Evolutionary conservation across 2,797 vertebrate species (phyloP), one percentile per base, ranked within the genome.

Genomic region (Acanthurus lineatus): DNA sequence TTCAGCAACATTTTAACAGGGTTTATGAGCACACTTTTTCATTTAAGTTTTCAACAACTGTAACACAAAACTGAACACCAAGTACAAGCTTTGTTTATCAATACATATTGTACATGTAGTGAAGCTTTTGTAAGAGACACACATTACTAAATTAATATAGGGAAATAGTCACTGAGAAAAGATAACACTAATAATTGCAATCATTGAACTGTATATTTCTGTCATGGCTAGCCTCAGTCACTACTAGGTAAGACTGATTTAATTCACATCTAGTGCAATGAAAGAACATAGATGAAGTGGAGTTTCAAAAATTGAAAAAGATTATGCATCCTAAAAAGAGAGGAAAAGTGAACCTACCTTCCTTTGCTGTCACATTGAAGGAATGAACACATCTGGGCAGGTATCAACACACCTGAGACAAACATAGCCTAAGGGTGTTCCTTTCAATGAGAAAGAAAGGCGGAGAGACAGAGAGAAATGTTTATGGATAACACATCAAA

Each of bases 381-480:
- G 69, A 83, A 81, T 77, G 79, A 89, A 66, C 53, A 58, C 56
- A 84, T 45, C 69, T 90, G 87, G 86, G 82, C 89, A 90, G 78
- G 91, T 88, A 90, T 58, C 58, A 81, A 80, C 86, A 90, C 82
- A 90, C 73, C 85, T 88, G 76, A 87, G 69, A 69, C 12, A 56
- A 48, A 67, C 2, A 10, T 59, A 54, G 72, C 90, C 85, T 6
- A 3, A 59, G 78, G 90, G 68, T 63, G 40, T 4, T 54, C 22
- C 5, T 66, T 51, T 83, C 42, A 73, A 16, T 14, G 45, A n/a
- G 42, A 69, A 28, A 64, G 59, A 35, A 0, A 47, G 35, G 8
- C 11, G 16, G 6, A 2, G 12, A 22, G 5, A 65, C 16, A 47
- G 42, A 51, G 14, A 57, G 32, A 32, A 32, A 32, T 32, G 28